phyloP scores from a whole-genome alignment of 2,888 invertebrate genomes.

The Dasypogon diadema region DNA sequence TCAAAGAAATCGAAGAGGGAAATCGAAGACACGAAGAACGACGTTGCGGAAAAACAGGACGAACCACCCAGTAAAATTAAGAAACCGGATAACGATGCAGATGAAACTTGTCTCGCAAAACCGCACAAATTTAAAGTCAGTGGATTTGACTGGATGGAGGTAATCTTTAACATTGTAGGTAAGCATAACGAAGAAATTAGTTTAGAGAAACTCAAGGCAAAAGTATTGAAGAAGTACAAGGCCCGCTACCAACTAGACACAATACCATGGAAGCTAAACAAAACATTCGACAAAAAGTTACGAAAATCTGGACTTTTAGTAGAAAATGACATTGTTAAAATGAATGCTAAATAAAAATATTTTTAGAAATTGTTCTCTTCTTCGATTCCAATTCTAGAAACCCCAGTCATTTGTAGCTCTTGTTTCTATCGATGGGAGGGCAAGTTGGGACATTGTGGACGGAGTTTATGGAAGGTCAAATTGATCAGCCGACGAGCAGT shows the following conservation, averaged over 20 bases:
- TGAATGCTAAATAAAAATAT: slow-evolving; percentile 49
- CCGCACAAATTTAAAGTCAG: too few relatives aligned
- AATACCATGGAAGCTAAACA: slow-evolving; percentile 74
- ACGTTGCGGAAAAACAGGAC: neutral
- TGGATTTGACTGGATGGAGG: slow-evolving; percentile 60
- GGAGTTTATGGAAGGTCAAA: too few relatives aligned
- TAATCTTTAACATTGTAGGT: slow-evolving; percentile 49
- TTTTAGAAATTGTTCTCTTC: too few relatives aligned
- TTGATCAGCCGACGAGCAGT: too few relatives aligned
- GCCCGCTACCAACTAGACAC: slow-evolving; percentile 66
- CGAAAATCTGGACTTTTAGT: slow-evolving; percentile 76
- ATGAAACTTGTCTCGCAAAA: too few relatives aligned
- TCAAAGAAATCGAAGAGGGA: neutral
- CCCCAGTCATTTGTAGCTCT: neutral
- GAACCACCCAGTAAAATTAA: slow-evolving; percentile 4
- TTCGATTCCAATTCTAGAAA: too few relatives aligned
- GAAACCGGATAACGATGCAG: slow-evolving; percentile 57
- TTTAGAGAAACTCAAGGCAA: slow-evolving; percentile 81
- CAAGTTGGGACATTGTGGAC: too few relatives aligned
- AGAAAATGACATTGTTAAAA: slow-evolving; percentile 73
- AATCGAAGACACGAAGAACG: neutral
- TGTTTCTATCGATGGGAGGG: too few relatives aligned
- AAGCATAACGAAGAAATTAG: slow-evolving; percentile 73
- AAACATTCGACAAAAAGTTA: slow-evolving; percentile 80
- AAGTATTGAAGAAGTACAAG: slow-evolving; percentile 76